Evolutionary conservation across 2,113 vertebrate genomes (phyloP).

Genomic region (Platysternon megacephalum): DNA sequence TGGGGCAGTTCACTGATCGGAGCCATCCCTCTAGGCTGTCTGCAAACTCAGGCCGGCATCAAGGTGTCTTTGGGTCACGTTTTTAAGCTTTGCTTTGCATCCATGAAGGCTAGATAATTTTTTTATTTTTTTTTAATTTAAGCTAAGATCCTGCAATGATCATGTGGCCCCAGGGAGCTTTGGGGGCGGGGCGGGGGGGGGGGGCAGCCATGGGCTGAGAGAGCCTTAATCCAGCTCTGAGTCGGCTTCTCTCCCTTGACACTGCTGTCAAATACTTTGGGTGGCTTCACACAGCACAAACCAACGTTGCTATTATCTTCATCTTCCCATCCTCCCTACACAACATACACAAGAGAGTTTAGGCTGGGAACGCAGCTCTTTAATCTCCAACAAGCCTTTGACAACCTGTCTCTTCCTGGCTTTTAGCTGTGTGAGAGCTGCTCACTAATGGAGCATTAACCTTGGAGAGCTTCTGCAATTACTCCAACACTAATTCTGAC

Average conservation of each 20-base stretch:
- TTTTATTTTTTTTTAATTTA: too few species aligned
- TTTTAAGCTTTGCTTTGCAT: background rate
- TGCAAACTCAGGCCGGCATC: background rate
- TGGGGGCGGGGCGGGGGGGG: too few species aligned
- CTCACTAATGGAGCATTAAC: constrained; percentile 79
- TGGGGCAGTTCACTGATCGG: fast-evolving
- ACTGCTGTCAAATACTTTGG: fast-evolving
- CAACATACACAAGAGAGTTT: constrained; percentile 62
- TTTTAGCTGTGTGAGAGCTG: constrained; percentile 72
- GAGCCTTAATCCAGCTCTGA: background rate
- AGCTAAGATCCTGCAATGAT: fast-evolving
- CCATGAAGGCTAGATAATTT: background rate
- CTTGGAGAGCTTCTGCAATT: constrained; percentile 76
- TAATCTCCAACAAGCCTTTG: constrained; percentile 78
- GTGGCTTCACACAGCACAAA: background rate
- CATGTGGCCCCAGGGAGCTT: fast-evolving
- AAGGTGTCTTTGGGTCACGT: fast-evolving
- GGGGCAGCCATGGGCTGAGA: background rate
- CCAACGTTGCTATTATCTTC: background rate
- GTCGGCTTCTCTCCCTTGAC: fast-evolving
- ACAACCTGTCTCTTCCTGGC: constrained; percentile 77
- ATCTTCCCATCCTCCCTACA: constrained; percentile 12
- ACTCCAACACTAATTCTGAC: constrained; percentile 66
- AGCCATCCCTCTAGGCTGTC: fast-evolving
- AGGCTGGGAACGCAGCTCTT: constrained; percentile 69